A percentile compares a stretch with the other conserved stretches of the same genome.
These are phyloP conservation scores for Latrodectus geometricus DNA, from an alignment of 1,140 invertebrate species.

Conservation along the genomic window DNA sequence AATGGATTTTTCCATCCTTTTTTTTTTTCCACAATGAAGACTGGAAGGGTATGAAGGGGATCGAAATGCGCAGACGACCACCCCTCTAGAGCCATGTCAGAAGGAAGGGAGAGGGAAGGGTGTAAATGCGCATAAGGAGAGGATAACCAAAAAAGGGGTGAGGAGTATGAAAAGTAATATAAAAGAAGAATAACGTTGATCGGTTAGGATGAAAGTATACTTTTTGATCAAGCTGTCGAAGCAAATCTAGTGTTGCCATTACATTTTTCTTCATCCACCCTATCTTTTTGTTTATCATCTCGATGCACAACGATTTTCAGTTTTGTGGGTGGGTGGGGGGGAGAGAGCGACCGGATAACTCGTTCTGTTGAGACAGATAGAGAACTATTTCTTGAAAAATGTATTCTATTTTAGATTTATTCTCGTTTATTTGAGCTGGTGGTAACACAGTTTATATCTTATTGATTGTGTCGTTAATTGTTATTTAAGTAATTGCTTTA, in stretches of 20 bases:
- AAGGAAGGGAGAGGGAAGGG: neutral
- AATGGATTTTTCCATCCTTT: neutral
- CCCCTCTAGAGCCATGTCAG: neutral
- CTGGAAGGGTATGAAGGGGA: neutral
- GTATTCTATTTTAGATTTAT: no score
- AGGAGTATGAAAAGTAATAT: neutral
- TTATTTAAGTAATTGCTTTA: no score
- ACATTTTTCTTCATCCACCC: neutral
- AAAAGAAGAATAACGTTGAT: neutral
- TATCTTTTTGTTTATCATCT: neutral
- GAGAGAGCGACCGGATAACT: no score
- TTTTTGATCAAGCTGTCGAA: neutral
- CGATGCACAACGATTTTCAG: neutral
- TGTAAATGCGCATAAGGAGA: neutral
- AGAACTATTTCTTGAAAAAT: no score
- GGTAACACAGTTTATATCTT: no score
- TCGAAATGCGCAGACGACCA: neutral
- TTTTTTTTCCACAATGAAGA: neutral
- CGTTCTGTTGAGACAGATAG: no score
- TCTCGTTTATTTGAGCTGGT: no score
- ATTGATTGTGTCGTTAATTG: no score
- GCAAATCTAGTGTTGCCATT: neutral
- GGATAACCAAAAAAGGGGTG: neutral
- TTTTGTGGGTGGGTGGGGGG: no score
- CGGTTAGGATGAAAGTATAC: neutral